phyloP scores from a whole-genome alignment of 1,140 invertebrate genomes.

The Chrysopa pallens region DNA sequence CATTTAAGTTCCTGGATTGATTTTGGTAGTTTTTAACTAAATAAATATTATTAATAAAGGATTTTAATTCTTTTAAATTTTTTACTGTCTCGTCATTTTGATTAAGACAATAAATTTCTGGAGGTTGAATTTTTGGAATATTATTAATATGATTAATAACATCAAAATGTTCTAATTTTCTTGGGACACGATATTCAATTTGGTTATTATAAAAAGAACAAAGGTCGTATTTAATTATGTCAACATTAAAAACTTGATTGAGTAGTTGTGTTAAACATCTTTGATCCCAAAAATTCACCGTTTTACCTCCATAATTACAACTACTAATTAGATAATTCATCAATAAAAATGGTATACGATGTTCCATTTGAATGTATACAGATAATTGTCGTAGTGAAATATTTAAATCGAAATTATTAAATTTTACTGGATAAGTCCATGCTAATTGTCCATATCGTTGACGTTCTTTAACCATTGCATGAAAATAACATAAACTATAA shows the following conservation, averaged over 20 bases:
- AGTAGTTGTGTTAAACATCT: constrained; percentile 71
- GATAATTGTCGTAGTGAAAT: constrained; percentile 79
- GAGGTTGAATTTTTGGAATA: constrained; percentile 42
- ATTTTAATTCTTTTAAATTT: constrained; percentile 52
- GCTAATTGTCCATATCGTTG: constrained; percentile 81
- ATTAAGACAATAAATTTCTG: constrained; percentile 77
- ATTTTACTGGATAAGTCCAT: constrained; percentile 90
- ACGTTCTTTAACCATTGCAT: constrained; percentile 81
- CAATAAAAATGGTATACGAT: constrained; percentile 68
- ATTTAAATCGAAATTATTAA: constrained; percentile 85
- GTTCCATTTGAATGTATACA: constrained; percentile 55
- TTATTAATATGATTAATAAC: constrained; percentile 48
- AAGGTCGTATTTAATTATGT: constrained; percentile 41
- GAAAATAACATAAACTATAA: constrained; percentile 85
- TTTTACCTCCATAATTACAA: constrained; percentile 89
- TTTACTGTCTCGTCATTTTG: constrained; percentile 78
- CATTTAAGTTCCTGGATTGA: constrained; percentile 25
- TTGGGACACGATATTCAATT: constrained; percentile 40
- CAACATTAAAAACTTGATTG: constrained; percentile 55
- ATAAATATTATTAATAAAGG: constrained; percentile 30
- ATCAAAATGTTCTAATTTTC: constrained; percentile 44
- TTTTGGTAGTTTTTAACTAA: constrained; percentile 38
- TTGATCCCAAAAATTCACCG: constrained; percentile 85
- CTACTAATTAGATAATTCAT: constrained; percentile 80
- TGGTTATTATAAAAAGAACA: constrained; percentile 38